These are phyloP conservation scores for Rhamnusium bicolor DNA, from an alignment of 2,888 invertebrate species.

Conservation along the genomic window DNA sequence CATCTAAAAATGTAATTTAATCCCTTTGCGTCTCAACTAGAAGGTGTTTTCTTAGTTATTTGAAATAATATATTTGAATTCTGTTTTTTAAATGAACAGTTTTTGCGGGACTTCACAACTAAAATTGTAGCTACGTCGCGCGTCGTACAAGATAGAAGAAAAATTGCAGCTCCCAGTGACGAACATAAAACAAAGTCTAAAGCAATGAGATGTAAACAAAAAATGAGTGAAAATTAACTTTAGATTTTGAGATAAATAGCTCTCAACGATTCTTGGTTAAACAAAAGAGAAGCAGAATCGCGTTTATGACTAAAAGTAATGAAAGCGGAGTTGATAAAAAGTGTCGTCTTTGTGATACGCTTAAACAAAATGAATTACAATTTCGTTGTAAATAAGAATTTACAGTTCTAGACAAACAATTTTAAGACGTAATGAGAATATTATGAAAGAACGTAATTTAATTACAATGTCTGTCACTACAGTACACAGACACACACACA, in stretches of 20 bases:
- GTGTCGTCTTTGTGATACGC: not conserved
- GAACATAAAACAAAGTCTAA: constrained; percentile 9
- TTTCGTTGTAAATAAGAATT: not conserved
- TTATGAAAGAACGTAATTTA: not conserved
- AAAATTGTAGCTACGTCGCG: no score
- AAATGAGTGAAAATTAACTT: constrained; percentile 31
- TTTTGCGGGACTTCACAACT: no score
- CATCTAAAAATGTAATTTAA: no score
- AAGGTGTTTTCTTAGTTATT: no score
- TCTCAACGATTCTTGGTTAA: constrained; percentile 4
- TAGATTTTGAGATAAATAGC: constrained; percentile 28
- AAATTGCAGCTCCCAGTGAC: no score
- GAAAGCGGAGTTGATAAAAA: not conserved
- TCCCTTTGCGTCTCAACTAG: no score
- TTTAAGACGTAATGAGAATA: not conserved
- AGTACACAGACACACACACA: no score
- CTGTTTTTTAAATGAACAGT: no score
- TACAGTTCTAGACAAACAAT: not conserved
- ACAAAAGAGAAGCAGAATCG: constrained; percentile 15
- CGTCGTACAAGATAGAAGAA: no score
- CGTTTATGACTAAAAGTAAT: constrained; percentile 2
- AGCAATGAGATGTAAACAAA: constrained; percentile 32
- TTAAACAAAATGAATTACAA: not conserved
- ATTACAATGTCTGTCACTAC: no score
- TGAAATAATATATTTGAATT: no score